These are phyloP conservation scores for Speoplatyrhinus poulsoni DNA, from an alignment of 2,113 vertebrate species.

Conservation along the genomic window DNA sequence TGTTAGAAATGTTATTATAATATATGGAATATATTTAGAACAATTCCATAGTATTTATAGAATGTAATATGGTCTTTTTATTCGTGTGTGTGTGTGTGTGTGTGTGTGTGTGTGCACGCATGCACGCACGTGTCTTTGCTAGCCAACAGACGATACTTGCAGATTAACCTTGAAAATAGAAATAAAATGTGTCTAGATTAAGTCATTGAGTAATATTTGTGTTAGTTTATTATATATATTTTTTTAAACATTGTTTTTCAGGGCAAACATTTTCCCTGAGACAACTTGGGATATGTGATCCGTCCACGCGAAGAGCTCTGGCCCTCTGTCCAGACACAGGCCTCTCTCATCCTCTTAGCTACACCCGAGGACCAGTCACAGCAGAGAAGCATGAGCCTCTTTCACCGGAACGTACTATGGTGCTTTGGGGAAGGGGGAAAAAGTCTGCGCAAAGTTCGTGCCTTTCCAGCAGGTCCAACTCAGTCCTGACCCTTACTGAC, in stretches of 20 bases:
- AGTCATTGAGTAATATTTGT: background rate
- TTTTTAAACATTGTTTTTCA: conserved; percentile 53
- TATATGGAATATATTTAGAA: no score
- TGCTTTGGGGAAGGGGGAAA: conserved; percentile 92
- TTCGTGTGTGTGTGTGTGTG: background rate
- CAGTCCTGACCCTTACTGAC: conserved; percentile 95
- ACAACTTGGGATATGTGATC: conserved; percentile 96
- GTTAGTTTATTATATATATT: background rate
- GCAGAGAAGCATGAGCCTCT: conserved; percentile 90
- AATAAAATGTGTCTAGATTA: background rate
- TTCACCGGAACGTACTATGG: conserved; percentile 94
- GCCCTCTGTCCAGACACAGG: conserved; percentile 95
- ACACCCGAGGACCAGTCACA: conserved; percentile 87
- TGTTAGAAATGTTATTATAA: no score
- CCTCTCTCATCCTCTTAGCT: conserved; percentile 90
- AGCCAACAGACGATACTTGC: no score
- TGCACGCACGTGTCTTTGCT: background rate
- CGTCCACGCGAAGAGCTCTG: conserved; percentile 89
- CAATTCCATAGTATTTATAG: no score
- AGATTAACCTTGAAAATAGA: background rate
- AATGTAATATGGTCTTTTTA: no score
- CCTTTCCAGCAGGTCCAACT: conserved; percentile 97
- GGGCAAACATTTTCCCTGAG: conserved; percentile 98
- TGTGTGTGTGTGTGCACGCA: background rate
- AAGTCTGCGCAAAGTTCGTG: conserved; percentile 92